These are phyloP conservation scores for Oryctolagus cuniculus DNA, from an alignment of 2,113 vertebrate species.

Conservation along the genomic window mOryCun1.1 NC_091436.1:16966501-16967000, in stretches of 20 bases:
- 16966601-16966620: not conserved
- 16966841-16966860: not conserved
- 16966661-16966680: not conserved
- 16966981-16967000: conserved; percentile 41
- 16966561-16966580: not conserved
- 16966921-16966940: conserved; percentile 11
- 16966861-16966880: not conserved
- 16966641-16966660: not conserved
- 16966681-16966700: not conserved
- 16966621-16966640: not conserved
- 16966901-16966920: not conserved
- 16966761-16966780: not conserved
- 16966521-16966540: not conserved
- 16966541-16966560: not conserved
- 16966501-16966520: not conserved
- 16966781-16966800: not conserved
- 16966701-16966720: not conserved
- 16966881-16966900: not conserved
- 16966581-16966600: not conserved
- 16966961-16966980: not conserved
- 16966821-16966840: not conserved
- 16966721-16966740: conserved; percentile 27
- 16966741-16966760: not conserved
- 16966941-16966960: not conserved
- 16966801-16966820: not conserved